Conservation (phyloP, 30 jellyfish, hydroid and myxozoan genomes). For the Aurelia sp. region DNA sequence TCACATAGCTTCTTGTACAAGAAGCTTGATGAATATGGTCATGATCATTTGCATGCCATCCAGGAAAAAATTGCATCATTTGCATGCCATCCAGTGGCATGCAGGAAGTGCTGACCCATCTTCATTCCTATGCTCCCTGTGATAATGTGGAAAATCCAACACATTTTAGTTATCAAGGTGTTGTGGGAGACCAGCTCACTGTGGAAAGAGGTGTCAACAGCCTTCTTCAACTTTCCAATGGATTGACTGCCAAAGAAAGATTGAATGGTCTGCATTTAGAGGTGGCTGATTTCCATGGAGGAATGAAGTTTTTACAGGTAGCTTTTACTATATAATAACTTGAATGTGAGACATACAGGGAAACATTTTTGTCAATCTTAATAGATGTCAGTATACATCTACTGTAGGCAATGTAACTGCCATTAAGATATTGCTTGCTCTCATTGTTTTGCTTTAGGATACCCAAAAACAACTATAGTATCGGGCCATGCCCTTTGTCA, state of each 20-base stretch:
- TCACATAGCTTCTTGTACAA: no score
- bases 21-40: no score
- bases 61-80: no score
- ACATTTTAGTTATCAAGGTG: constrained; percentile 7
- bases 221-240: constrained; percentile 34
- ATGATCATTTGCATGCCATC: no score
- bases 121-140: no score
- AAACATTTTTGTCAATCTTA: background rate
- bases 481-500: no score
- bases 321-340: background rate
- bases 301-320: constrained; percentile 63
- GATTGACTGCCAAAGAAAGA: constrained; percentile 12
- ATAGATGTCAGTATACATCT: background rate
- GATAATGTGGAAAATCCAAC: background rate
- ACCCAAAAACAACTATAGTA: no score
- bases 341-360: background rate
- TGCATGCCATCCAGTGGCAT: constrained; percentile 16
- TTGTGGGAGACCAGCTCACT: constrained; percentile 40
- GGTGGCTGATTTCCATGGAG: constrained; percentile 63
- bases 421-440: no score
- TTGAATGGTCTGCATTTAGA: constrained; percentile 53
- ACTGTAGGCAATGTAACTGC: no score
- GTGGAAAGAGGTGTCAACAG: constrained; percentile 17
- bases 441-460: no score
- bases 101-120: no score